These are phyloP conservation scores for Cacoxenus indagator DNA, from an alignment of 2,888 invertebrate genomes.

Conservation along the genomic window DNA sequence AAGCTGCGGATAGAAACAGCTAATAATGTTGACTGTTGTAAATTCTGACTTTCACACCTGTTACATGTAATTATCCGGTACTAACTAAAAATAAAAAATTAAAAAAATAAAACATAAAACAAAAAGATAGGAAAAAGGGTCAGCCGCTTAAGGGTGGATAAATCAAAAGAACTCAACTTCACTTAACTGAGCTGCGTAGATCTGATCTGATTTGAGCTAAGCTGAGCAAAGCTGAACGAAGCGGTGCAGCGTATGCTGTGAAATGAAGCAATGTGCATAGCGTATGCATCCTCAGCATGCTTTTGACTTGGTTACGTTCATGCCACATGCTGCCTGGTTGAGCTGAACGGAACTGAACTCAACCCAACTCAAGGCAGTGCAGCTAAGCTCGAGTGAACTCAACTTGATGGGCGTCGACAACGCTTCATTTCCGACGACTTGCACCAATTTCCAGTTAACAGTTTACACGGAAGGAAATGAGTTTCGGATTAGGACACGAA, in stretches of 20 bases:
- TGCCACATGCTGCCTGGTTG: constrained; percentile 33
- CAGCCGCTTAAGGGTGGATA: no score
- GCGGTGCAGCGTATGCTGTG: background rate
- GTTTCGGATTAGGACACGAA: constrained; percentile 65
- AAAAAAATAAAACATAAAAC: constrained; percentile 35
- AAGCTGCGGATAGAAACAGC: background rate
- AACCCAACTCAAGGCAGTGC: no score
- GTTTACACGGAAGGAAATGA: constrained; percentile 63
- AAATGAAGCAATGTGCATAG: background rate
- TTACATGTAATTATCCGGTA: constrained; percentile 60
- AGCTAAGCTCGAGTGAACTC: no score
- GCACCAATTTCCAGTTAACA: constrained; percentile 40
- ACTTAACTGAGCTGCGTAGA: background rate
- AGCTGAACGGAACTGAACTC: no score
- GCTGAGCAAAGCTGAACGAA: background rate
- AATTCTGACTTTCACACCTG: constrained; percentile 63
- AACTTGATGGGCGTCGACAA: constrained; percentile 28
- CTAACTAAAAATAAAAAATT: background rate
- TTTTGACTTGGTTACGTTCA: constrained; percentile 34
- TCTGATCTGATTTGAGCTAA: background rate
- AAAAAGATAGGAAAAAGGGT: constrained; percentile 34
- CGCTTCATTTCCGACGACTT: constrained; percentile 56
- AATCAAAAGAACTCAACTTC: background rate
- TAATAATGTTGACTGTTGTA: constrained; percentile 29
- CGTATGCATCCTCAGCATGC: constrained; percentile 22